Conservation (phyloP, 2,888 invertebrate genomes). For the Dione juno region DNA sequence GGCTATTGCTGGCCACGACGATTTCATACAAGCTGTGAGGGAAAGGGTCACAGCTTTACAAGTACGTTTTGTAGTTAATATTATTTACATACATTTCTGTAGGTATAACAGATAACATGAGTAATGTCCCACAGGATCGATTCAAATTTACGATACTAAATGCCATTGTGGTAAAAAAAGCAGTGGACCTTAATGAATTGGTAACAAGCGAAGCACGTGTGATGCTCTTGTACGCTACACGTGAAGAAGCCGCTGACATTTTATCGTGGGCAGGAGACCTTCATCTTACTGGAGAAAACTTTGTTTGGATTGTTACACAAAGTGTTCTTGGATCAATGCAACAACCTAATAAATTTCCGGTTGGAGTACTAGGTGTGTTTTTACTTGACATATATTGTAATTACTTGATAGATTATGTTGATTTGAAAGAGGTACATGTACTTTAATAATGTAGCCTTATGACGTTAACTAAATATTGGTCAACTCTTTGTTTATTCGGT, state of each 20-base stretch:
- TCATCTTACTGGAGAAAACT: constrained; percentile 94
- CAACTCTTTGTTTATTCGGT: neutral
- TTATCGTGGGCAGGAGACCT: constrained; percentile 89
- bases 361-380: constrained; percentile 93
- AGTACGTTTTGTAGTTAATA: constrained; percentile 64
- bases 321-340: constrained; percentile 94
- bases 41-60: constrained; percentile 94
- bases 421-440: neutral
- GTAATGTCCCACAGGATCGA: constrained; percentile 65
- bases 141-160: constrained; percentile 91
- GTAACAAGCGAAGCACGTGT: constrained; percentile 96
- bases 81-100: neutral
- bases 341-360: constrained; percentile 88
- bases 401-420: neutral
- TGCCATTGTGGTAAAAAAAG: constrained; percentile 90
- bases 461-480: neutral
- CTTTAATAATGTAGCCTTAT: too few relatives aligned
- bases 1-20: constrained; percentile 96
- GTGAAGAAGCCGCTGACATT: constrained; percentile 93
- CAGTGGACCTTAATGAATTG: constrained; percentile 90
- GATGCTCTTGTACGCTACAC: constrained; percentile 95
- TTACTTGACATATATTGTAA: neutral
- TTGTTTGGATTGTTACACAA: constrained; percentile 98
- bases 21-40: constrained; percentile 96
- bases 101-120: neutral